A percentile compares a stretch with the other conserved stretches of the same genome.
Evolutionary conservation across 2,888 invertebrate species (phyloP).

Genomic region (Aplocera efformata): DNA sequence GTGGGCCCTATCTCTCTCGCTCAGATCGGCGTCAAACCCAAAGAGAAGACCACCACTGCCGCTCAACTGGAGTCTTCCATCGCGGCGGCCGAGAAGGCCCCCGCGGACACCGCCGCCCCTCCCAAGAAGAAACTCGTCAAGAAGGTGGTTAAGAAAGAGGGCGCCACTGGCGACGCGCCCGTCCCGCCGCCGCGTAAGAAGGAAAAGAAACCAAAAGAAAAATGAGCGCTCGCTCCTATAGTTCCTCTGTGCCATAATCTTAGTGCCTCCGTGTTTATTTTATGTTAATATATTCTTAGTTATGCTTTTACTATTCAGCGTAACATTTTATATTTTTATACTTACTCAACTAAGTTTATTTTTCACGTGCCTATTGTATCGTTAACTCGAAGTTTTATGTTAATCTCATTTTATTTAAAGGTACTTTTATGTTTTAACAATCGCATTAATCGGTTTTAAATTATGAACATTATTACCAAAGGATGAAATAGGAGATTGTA

Average conservation of each 20-base stretch:
- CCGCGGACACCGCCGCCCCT: slow-evolving; percentile 26
- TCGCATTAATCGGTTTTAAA: slow-evolving; percentile 43
- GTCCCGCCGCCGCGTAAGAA: slow-evolving; percentile 79
- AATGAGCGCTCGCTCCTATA: slow-evolving; percentile 59
- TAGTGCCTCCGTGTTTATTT: slow-evolving; percentile 58
- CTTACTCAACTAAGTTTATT: slow-evolving; percentile 49
- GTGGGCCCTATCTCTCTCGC: slow-evolving; percentile 74
- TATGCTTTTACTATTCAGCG: slow-evolving; percentile 68
- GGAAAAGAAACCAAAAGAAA: slow-evolving; percentile 78
- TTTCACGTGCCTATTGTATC: slow-evolving; percentile 50
- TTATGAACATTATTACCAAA: slow-evolving; percentile 51
- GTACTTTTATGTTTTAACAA: slow-evolving; percentile 43
- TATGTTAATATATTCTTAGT: slow-evolving; percentile 59
- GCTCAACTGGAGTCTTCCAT: slow-evolving; percentile 68
- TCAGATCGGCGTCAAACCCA: slow-evolving; percentile 70
- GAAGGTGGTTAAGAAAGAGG: slow-evolving; percentile 75
- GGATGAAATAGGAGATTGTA: slow-evolving; percentile 59
- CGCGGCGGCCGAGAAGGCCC: slow-evolving; percentile 35
- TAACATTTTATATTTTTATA: slow-evolving; percentile 44
- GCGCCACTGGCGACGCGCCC: slow-evolving; percentile 58
- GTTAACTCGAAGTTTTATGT: slow-evolving; percentile 51
- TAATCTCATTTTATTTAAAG: slow-evolving; percentile 49
- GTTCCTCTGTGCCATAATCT: slow-evolving; percentile 75
- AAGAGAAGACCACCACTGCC: slow-evolving; percentile 58
- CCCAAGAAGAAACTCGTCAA: slow-evolving; percentile 70